A percentile compares a stretch with the other conserved stretches of the same genome.
phyloP scores from a whole-genome alignment of 2,797 vertebrate genomes.

The Tachyglossus aculeatus region DNA sequence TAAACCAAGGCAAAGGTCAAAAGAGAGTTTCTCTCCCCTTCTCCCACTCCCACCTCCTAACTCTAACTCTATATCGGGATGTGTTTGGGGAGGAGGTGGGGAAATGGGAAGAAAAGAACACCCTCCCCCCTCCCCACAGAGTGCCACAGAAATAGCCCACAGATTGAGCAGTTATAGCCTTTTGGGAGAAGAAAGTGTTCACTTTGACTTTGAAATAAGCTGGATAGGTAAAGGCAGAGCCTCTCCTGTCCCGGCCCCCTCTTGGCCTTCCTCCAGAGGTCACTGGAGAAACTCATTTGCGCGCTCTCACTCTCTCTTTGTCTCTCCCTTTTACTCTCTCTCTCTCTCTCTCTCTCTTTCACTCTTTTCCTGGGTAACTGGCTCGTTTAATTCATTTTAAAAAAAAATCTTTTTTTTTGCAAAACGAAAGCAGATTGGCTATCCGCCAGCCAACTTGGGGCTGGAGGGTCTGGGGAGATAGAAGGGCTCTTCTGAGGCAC shows the following conservation, averaged over 20 bases:
- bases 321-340: too few species aligned
- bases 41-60: slow-evolving; percentile 57
- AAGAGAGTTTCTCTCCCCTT: slow-evolving; percentile 37
- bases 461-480: neutral
- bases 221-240: neutral
- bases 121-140: too few species aligned
- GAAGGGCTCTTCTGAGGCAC: too few species aligned
- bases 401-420: slow-evolving; percentile 54
- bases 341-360: slow-evolving; percentile 57
- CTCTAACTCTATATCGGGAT: slow-evolving; percentile 64
- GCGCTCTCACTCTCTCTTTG: slow-evolving; percentile 53
- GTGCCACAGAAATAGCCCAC: too few species aligned
- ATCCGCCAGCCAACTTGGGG: neutral
- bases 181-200: too few species aligned
- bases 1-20: slow-evolving; percentile 31
- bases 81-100: too few species aligned
- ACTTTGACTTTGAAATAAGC: neutral
- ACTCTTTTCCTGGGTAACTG: neutral
- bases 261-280: neutral
- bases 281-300: slow-evolving; percentile 18
- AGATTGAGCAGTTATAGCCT: too few species aligned
- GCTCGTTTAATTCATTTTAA: slow-evolving; percentile 50
- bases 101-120: neutral
- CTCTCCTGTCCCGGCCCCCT: neutral
- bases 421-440: slow-evolving; percentile 46